Base-by-base conservation (phyloP, 2,888 invertebrate genomes). In the Hanleya hanleyi region DNA sequence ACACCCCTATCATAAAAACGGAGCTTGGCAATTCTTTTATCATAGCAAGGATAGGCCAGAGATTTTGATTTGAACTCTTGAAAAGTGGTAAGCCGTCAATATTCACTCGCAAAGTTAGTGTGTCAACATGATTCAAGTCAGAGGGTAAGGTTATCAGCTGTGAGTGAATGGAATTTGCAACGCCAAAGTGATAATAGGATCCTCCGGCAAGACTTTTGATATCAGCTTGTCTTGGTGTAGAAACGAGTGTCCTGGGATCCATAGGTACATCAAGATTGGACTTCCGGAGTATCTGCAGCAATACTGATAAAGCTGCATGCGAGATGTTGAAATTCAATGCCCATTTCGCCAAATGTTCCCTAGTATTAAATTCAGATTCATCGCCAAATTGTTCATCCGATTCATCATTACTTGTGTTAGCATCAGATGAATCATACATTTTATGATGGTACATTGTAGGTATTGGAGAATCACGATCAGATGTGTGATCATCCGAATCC, bases 11-110 rank as follows among this genome's bases (percentile, higher is more conserved):
- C 33, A 81, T 26, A 69, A 80, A 81, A 22, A 47, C 61, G 5
- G 33, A 26, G 7, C 22, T 22, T 29, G 32, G 32, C 41, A 66
- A 68, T 15, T 67, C 36, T 12, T 67, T 22, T 7, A 79, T 12
- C 26, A 35, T 62, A 32, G 73, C 77, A 18, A 76, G 49, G 26
- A 77, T 80, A 49, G 78, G 76, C 77, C 79, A 80, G 51, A 77
- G 69, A 38, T 73, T 70, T 1, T 36, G 29, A 12, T 29, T 38
- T 18, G 74, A 68, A 32, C 78, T 78, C 36, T 74, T 74, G 49
- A 76, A 79, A 6, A 77, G 36, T 33, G 78, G 77, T 5, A 74
- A 49, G 29, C 73, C 72, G 71, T 77, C 75, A 32, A 78, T 69
- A 61, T 77, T 75, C 1, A 77, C 32, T 7, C 62, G 33, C 22